These are phyloP conservation scores for Uloborus diversus DNA, from an alignment of 1,140 invertebrate species.

Conservation along the genomic window DNA sequence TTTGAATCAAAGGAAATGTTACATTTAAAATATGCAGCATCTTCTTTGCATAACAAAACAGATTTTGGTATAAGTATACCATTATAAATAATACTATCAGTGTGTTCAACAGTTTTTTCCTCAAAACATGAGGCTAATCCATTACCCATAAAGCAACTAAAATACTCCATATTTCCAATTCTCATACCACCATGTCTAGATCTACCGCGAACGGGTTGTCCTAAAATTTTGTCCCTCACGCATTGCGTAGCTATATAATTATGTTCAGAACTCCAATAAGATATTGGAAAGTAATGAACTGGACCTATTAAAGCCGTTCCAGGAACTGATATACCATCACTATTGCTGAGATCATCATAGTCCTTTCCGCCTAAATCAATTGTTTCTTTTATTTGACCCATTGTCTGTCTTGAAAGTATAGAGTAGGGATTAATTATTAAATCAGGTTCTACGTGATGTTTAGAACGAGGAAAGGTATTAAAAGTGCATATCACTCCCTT, in stretches of 20 bases:
- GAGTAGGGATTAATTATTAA: constrained; percentile 13
- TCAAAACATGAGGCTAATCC: constrained; percentile 8
- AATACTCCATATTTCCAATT: constrained; percentile 16
- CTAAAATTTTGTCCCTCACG: background rate
- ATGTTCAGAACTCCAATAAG: constrained; percentile 27
- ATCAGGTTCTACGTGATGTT: background rate
- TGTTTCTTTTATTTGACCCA: constrained; percentile 9
- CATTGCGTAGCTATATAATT: background rate
- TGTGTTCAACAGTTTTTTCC: constrained; percentile 17
- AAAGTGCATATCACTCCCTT: constrained; percentile 6
- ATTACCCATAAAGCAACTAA: background rate
- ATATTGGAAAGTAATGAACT: background rate
- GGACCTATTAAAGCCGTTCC: background rate
- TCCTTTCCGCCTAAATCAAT: background rate
- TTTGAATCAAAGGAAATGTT: constrained; percentile 2
- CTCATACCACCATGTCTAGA: constrained; percentile 15
- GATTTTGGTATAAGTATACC: background rate
- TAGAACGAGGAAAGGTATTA: background rate
- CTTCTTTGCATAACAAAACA: background rate
- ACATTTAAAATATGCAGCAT: constrained; percentile 6
- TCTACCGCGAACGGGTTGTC: constrained; percentile 9
- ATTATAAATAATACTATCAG: background rate
- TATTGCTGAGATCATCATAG: background rate
- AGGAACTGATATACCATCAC: background rate
- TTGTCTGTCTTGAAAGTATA: constrained; percentile 6